phyloP scores from a whole-genome alignment of 2,113 vertebrate genomes.

The Eira barbara region DNA sequence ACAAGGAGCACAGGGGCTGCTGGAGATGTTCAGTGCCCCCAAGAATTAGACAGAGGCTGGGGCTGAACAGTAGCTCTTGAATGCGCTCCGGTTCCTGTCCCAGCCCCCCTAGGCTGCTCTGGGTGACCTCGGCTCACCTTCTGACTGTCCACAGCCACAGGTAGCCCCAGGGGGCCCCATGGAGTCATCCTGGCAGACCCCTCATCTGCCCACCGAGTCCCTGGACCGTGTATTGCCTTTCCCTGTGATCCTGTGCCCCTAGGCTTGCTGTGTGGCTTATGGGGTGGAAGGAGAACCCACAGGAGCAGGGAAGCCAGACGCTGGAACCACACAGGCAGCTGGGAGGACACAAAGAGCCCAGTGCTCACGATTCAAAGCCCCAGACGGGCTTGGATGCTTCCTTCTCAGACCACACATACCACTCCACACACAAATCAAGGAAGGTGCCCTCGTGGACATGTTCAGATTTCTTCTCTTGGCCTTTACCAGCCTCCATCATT shows the following conservation, averaged over 20 bases:
- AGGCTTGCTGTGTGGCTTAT: background rate
- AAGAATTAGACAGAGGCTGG: background rate
- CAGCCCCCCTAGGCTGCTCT: background rate
- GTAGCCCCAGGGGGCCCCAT: too few relatives aligned
- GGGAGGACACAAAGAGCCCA: background rate
- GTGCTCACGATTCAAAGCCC: too few relatives aligned
- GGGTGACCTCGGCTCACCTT: background rate
- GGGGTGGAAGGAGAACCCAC: background rate
- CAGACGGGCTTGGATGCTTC: background rate
- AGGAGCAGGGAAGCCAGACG: background rate
- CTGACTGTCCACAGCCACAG: background rate
- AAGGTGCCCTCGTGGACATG: accelerated
- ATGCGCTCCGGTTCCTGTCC: background rate
- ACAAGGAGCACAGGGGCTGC: too few relatives aligned
- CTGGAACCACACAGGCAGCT: background rate
- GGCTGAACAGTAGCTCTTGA: background rate
- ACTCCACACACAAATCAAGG: background rate
- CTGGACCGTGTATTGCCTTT: background rate
- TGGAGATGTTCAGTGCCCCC: background rate
- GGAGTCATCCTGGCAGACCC: background rate
- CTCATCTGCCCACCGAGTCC: background rate
- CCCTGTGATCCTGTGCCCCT: background rate
- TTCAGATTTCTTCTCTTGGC: background rate
- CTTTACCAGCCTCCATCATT: background rate
- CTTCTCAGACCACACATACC: accelerated